Evolutionary conservation across 2,888 invertebrate species (phyloP).

Genomic region (Spialia ferax): DNA sequence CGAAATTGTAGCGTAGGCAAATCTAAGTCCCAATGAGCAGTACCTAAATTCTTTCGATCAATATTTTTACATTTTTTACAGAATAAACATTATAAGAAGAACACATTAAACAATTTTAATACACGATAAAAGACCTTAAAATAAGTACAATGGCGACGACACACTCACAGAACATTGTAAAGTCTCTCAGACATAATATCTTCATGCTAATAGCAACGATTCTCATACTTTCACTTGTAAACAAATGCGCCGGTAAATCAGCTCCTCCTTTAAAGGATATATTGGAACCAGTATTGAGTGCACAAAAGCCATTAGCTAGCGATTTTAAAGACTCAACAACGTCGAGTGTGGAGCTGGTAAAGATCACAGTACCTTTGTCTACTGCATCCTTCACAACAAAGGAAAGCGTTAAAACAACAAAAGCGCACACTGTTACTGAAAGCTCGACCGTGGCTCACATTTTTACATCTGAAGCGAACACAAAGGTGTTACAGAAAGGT

Average conservation of each 20-base stretch:
- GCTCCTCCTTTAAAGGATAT: slow-evolving; percentile 54
- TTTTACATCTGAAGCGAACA: slow-evolving; percentile 69
- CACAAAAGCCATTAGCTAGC: slow-evolving; percentile 56
- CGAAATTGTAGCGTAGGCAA: too few species aligned
- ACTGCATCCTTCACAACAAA: slow-evolving; percentile 71
- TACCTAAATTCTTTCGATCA: slow-evolving; percentile 26
- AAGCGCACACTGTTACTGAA: slow-evolving; percentile 64
- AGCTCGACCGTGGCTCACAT: slow-evolving; percentile 63
- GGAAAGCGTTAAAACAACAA: slow-evolving; percentile 72
- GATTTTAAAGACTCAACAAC: slow-evolving; percentile 58
- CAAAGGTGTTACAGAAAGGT: slow-evolving; percentile 74
- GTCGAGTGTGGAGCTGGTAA: slow-evolving; percentile 60
- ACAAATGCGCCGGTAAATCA: slow-evolving; percentile 60
- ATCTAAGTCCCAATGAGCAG: too few species aligned
- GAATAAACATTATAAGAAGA: slow-evolving; percentile 45
- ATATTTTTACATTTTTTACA: slow-evolving; percentile 47
- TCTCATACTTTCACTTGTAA: slow-evolving; percentile 67
- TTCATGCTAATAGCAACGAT: slow-evolving; percentile 58
- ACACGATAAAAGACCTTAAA: slow-evolving; percentile 6
- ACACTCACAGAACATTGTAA: slow-evolving; percentile 31
- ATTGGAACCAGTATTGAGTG: slow-evolving; percentile 64
- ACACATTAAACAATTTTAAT: neutral
- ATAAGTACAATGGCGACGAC: slow-evolving; percentile 40
- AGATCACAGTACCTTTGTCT: slow-evolving; percentile 62
- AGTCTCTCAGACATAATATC: slow-evolving; percentile 39